A percentile compares a stretch with the other conserved stretches of the same genome.
Conservation (phyloP, 2,888 invertebrate species). For the Conomelus anceps region DNA sequence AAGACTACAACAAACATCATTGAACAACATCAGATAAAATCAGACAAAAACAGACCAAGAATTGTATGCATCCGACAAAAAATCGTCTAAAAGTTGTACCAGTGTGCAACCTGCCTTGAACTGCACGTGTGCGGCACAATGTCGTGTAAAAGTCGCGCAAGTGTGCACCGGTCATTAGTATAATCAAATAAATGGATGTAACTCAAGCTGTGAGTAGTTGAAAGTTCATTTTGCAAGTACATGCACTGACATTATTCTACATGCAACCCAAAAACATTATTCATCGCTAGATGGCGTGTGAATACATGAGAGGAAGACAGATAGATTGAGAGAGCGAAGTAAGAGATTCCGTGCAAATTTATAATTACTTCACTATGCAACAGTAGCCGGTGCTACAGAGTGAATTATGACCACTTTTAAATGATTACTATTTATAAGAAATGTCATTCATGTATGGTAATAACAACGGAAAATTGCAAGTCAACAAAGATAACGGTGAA, state of each 20-base stretch:
- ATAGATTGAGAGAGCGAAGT: background rate
- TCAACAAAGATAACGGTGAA: background rate
- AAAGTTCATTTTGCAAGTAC: background rate
- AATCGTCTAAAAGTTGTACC: too few species aligned
- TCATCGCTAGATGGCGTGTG: too few species aligned
- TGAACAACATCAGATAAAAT: too few species aligned
- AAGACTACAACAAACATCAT: too few species aligned
- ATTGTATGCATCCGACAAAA: too few species aligned
- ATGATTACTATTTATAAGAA: background rate
- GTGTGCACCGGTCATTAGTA: constrained; percentile 30
- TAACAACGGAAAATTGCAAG: background rate
- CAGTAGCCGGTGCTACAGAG: background rate
- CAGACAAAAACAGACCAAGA: too few species aligned
- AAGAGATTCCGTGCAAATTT: background rate
- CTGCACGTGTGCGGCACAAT: too few species aligned
- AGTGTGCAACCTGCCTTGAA: too few species aligned
- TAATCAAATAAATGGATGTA: background rate
- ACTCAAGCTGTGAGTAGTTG: background rate
- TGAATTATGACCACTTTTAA: background rate
- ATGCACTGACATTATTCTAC: background rate
- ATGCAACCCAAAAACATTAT: too few species aligned
- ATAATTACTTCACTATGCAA: background rate
- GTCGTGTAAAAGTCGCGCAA: too few species aligned
- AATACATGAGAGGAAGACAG: too few species aligned
- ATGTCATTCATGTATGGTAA: background rate